phyloP scores from a whole-genome alignment of 2,888 invertebrate genomes.

The Oegoconia quadripuncta region DNA sequence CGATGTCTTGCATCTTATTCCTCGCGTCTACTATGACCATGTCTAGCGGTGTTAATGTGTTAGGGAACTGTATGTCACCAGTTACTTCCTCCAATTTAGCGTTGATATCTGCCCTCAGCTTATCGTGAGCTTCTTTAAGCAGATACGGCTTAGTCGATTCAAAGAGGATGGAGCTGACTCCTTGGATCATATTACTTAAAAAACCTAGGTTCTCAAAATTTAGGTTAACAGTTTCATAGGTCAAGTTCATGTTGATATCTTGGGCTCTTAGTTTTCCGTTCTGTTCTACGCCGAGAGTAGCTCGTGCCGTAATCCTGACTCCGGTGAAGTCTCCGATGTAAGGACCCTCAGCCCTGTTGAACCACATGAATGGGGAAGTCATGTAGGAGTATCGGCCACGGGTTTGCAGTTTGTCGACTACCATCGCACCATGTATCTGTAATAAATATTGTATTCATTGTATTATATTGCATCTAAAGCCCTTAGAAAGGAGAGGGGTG shows the following conservation, averaged over 20 bases:
- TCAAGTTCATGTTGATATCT: constrained; percentile 88
- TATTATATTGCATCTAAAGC: too few species aligned
- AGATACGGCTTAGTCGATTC: constrained; percentile 93
- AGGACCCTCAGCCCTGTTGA: constrained; percentile 82
- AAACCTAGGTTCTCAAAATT: constrained; percentile 91
- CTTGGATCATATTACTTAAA: constrained; percentile 83
- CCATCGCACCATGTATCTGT: constrained; percentile 85
- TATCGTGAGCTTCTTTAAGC: constrained; percentile 86
- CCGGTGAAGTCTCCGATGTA: constrained; percentile 87
- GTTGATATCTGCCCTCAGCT: constrained; percentile 86
- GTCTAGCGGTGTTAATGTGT: constrained; percentile 91
- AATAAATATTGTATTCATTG: constrained; percentile 26
- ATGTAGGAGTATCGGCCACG: constrained; percentile 87
- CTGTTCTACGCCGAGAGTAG: constrained; percentile 84
- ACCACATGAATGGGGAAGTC: constrained; percentile 53
- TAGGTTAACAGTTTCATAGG: constrained; percentile 86
- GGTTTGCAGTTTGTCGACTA: constrained; percentile 84
- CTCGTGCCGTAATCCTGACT: constrained; percentile 83
- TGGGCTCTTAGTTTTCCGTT: constrained; percentile 88
- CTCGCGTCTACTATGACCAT: constrained; percentile 88
- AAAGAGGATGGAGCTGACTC: constrained; percentile 89
- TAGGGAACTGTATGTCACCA: constrained; percentile 85
- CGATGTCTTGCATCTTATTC: constrained; percentile 81
- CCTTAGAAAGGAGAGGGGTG: too few species aligned
- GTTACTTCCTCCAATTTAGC: constrained; percentile 84